Conservation (phyloP, 2,888 invertebrate species). For the Acanthosepion lycidas region DNA sequence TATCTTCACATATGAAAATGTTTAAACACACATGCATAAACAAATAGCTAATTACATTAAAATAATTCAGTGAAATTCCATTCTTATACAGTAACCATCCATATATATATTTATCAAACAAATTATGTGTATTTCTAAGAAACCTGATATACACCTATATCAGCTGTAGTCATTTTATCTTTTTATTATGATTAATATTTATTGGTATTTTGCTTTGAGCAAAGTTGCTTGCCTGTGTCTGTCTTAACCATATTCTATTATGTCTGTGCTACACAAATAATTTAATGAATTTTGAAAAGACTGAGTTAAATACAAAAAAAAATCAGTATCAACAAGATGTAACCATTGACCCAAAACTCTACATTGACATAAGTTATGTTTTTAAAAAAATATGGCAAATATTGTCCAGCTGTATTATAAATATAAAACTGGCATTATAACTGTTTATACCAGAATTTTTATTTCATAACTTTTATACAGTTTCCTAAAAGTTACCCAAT, state of each 20-base stretch:
- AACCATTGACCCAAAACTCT: no score
- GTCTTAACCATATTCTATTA: not conserved
- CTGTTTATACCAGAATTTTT: not conserved
- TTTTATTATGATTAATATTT: not conserved
- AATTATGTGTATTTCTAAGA: not conserved
- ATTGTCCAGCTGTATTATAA: not conserved
- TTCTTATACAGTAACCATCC: no score
- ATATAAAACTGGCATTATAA: not conserved
- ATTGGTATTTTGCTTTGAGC: not conserved
- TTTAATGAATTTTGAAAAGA: not conserved
- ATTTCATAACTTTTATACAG: not conserved
- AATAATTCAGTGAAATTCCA: not conserved
- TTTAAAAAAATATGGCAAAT: not conserved
- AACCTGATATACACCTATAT: not conserved
- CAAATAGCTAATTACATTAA: not conserved
- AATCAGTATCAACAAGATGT: no score
- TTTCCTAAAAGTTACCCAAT: not conserved
- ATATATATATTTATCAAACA: no score
- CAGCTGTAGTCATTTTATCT: not conserved
- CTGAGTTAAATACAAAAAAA: not conserved
- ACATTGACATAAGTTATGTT: not conserved
- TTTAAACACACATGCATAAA: not conserved
- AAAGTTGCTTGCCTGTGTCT: not conserved
- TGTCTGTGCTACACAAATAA: not conserved
- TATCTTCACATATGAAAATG: no score